Conservation (phyloP, 1,140 invertebrate species). For the Macrocentrus cingulum region DNA sequence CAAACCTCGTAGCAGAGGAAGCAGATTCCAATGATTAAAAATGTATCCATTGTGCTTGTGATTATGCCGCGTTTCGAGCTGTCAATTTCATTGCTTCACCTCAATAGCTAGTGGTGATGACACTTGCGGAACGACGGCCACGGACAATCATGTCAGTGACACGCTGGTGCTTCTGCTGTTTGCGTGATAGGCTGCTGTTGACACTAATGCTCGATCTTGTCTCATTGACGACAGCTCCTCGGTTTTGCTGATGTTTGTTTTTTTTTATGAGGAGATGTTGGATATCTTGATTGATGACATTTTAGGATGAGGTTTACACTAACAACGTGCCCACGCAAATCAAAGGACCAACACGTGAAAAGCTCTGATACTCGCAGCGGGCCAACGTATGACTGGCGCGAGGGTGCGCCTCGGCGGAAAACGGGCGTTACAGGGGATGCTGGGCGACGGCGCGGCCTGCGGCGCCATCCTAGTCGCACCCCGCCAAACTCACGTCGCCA, state of each 20-base stretch:
- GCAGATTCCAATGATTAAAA: slow-evolving; percentile 61
- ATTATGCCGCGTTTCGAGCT: not conserved
- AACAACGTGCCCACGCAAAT: slow-evolving; percentile 15
- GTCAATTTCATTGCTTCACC: not conserved
- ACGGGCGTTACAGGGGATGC: slow-evolving; percentile 50
- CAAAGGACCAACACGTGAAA: slow-evolving; percentile 23
- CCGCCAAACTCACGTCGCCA: slow-evolving; percentile 25
- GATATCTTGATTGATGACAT: no score
- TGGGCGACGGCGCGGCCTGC: slow-evolving; percentile 57
- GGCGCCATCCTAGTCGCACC: slow-evolving; percentile 49
- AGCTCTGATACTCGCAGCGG: slow-evolving; percentile 43
- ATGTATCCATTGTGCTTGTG: slow-evolving; percentile 57
- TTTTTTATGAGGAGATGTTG: no score
- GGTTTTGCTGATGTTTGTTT: no score
- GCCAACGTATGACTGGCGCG: slow-evolving; percentile 54
- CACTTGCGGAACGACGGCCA: not conserved
- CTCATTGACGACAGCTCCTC: no score
- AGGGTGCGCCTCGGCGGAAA: slow-evolving; percentile 51
- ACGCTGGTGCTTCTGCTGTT: not conserved
- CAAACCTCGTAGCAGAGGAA: slow-evolving; percentile 62
- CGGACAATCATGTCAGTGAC: slow-evolving; percentile 1
- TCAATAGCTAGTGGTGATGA: not conserved
- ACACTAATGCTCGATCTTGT: no score
- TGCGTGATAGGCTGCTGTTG: not conserved
- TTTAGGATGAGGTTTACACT: no score